phyloP scores from a whole-genome alignment of 2,113 vertebrate species.

The Elgaria multicarinata region DNA sequence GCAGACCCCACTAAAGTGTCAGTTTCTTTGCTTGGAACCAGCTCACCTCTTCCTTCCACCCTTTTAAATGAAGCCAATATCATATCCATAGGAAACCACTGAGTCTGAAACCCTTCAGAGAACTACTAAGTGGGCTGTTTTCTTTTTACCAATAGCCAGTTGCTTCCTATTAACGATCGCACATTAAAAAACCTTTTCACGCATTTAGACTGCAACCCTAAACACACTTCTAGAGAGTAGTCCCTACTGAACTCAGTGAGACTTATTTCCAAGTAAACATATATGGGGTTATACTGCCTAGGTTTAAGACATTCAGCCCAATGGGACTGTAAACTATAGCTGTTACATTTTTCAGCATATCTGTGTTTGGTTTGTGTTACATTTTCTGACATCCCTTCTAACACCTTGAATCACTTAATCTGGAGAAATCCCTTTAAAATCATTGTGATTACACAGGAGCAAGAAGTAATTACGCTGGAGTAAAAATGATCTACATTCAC shows the following conservation, averaged over 20 bases:
- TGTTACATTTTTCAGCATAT: not conserved
- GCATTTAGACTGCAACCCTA: not conserved
- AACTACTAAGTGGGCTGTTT: not conserved
- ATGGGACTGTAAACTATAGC: not conserved
- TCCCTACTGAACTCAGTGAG: not conserved
- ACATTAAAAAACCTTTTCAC: not conserved
- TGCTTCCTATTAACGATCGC: not conserved
- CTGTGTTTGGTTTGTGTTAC: not conserved
- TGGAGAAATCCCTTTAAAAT: not conserved
- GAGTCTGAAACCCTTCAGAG: not conserved
- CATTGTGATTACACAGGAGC: not conserved
- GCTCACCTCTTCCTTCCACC: not conserved
- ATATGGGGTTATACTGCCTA: not conserved
- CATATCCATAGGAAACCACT: not conserved
- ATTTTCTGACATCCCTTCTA: not conserved
- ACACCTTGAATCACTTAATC: not conserved
- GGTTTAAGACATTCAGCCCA: not conserved
- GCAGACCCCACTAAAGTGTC: not conserved
- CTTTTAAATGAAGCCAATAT: not conserved
- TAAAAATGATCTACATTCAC: not conserved
- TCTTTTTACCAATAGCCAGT: not conserved
- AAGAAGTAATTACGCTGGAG: not conserved
- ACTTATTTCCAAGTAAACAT: not conserved
- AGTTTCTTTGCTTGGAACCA: not conserved
- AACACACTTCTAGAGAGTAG: not conserved